A percentile compares a stretch with the other conserved stretches of the same genome.
Evolutionary conservation across 2,113 vertebrate genomes (phyloP).

Genomic region (Pungitius pungitius): DNA sequence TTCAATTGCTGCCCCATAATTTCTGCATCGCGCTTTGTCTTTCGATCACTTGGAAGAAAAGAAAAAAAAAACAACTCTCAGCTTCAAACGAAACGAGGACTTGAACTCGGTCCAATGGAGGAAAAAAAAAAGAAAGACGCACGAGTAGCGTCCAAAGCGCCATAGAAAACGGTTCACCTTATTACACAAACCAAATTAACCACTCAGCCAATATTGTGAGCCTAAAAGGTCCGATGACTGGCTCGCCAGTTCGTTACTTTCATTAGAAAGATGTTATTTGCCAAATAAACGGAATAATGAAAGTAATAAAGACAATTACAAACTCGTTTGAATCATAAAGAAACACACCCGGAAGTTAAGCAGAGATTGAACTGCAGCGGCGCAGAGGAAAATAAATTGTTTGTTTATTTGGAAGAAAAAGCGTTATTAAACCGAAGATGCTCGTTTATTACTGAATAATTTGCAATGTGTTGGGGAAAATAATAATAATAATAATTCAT

Average conservation of each 20-base stretch:
- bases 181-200: slow-evolving; percentile 84
- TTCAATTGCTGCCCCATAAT: slow-evolving; percentile 28
- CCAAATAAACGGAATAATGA: slow-evolving; percentile 92
- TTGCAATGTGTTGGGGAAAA: not conserved
- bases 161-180: slow-evolving; percentile 67
- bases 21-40: slow-evolving; percentile 34
- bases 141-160: slow-evolving; percentile 46
- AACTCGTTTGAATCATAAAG: slow-evolving; percentile 85
- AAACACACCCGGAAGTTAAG: slow-evolving; percentile 69
- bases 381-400: slow-evolving; percentile 22
- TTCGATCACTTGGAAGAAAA: slow-evolving; percentile 16
- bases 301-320: slow-evolving; percentile 94
- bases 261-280: slow-evolving; percentile 92
- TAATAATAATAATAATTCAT: not conserved
- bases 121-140: not conserved
- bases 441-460: slow-evolving; percentile 14
- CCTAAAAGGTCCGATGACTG: slow-evolving; percentile 86
- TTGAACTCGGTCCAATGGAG: slow-evolving; percentile 52
- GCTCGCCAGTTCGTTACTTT: slow-evolving; percentile 92
- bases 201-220: slow-evolving; percentile 84
- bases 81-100: slow-evolving; percentile 65
- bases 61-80: not conserved
- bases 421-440: not conserved
- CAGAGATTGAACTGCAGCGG: slow-evolving; percentile 29
- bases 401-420: not conserved